A percentile compares a stretch with the other conserved stretches of the same genome.
These are phyloP conservation scores for Nezara viridula DNA, from an alignment of 2,888 invertebrate species.

Conservation along the genomic window DNA sequence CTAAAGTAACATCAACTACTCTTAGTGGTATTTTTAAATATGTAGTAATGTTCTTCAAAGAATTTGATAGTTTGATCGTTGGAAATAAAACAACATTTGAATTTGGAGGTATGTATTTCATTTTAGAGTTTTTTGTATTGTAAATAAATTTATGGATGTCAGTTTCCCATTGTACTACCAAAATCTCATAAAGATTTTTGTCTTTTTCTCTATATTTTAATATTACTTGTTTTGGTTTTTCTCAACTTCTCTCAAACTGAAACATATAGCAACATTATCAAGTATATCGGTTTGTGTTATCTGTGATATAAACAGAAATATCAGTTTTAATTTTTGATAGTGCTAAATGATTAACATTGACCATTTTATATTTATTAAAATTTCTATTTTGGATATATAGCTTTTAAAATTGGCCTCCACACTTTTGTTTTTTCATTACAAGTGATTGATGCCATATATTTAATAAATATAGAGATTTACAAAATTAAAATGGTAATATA, in stretches of 20 bases:
- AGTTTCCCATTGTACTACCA: no score
- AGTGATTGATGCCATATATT: background rate
- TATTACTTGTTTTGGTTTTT: no score
- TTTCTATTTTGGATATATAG: background rate
- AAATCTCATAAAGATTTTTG: no score
- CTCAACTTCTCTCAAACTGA: no score
- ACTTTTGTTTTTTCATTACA: background rate
- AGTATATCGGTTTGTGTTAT: no score
- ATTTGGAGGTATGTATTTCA: constrained; percentile 43
- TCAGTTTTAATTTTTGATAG: background rate
- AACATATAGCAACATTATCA: no score
- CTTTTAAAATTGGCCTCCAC: background rate
- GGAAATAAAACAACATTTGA: constrained; percentile 49
- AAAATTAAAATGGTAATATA: no score
- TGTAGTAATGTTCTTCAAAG: constrained; percentile 43
- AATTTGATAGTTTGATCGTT: background rate
- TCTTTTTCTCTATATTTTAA: no score
- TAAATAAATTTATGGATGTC: background rate
- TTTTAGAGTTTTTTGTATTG: background rate
- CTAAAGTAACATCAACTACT: constrained; percentile 4
- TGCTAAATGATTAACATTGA: background rate
- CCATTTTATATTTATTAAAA: background rate
- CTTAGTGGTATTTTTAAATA: background rate
- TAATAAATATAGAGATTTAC: no score
- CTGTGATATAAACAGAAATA: background rate